Evolutionary conservation across 2,888 invertebrate species (phyloP), one percentile per base, ranked within the genome.

Genomic region (Chrysolina haemoptera): DNA sequence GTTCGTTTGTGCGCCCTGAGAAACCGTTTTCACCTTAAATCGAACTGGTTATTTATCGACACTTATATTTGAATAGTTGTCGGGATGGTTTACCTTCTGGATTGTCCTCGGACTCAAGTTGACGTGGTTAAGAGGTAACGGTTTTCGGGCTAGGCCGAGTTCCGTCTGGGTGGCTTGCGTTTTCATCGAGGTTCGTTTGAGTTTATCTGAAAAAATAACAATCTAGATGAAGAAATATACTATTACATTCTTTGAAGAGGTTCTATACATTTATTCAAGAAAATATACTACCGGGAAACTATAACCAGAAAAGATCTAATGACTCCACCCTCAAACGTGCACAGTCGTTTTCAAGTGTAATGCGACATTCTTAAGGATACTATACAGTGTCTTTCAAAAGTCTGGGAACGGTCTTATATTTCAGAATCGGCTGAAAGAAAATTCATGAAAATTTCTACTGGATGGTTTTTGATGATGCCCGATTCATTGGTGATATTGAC

Each of bases 91-190:
- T 88, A 93, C 93, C 90, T 94, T 91, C 87, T 95, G 95, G 62
- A 95, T 93, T 48, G 95, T 95, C 76, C 95, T 89, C 9, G 96
- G 96, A 88, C 96, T 96, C 27, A 95, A 88, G 16, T 94, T 93
- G 76, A 93, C 90, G 82, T 92, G 91, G 80, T 92, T 90, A 6
- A 94, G 93, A n/a, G 94, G 91, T 66, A 91, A 86, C n/a, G 92
- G 92, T 88, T 92, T 93, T 82, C 93, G 90, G 81, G 93, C 92
- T 84, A 93, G 88, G 84, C 92, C 92, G 40, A 93, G 91, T 89
- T 97, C 97, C 6, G 94, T 96, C 89, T 97, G 97, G 5, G 97
- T 97, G 16, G 97, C 96, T 89, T 97, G 97, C 0, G 96, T 96
- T 87, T 96, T 94, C 96, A 96, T 96, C 0, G 94, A 93, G 48